A percentile compares a stretch with the other conserved stretches of the same genome.
These are phyloP conservation scores for Sebastes cheni DNA, from an alignment of 2,797 vertebrate genomes.

Conservation along the genomic window DNA sequence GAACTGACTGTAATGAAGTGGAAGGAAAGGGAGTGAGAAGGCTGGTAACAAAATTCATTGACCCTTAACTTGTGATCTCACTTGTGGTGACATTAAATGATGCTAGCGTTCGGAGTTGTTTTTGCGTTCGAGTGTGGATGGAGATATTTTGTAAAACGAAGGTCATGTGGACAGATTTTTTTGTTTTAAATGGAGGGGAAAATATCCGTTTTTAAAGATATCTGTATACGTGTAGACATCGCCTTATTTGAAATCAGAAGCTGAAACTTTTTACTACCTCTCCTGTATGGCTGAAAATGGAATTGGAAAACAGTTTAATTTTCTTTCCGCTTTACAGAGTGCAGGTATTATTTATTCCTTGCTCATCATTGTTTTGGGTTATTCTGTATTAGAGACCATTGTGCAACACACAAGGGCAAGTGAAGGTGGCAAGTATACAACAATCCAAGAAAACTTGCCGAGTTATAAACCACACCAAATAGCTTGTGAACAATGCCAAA, in stretches of 20 bases:
- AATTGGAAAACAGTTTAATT: constrained; percentile 2
- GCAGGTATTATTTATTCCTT: neutral
- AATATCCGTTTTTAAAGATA: no score
- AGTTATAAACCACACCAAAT: constrained; percentile 50
- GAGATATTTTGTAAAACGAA: no score
- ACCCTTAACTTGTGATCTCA: no score
- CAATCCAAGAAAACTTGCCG: constrained; percentile 51
- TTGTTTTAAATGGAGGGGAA: no score
- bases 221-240: no score
- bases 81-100: no score
- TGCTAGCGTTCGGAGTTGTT: no score
- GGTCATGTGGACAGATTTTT: no score
- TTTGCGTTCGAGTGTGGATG: no score
- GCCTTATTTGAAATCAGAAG: constrained; percentile 11
- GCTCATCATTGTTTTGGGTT: constrained; percentile 13
- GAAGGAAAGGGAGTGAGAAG: no score
- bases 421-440: constrained; percentile 37
- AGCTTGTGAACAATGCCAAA: constrained; percentile 65
- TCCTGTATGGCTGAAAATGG: neutral
- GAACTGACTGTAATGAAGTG: no score
- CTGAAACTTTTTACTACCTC: constrained; percentile 7
- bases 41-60: no score
- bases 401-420: constrained; percentile 28
- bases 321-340: neutral
- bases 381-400: constrained; percentile 14